A percentile compares a stretch with the other conserved stretches of the same genome.
Conservation (phyloP, 2,888 invertebrate genomes). For the Apamea crenata region DNA sequence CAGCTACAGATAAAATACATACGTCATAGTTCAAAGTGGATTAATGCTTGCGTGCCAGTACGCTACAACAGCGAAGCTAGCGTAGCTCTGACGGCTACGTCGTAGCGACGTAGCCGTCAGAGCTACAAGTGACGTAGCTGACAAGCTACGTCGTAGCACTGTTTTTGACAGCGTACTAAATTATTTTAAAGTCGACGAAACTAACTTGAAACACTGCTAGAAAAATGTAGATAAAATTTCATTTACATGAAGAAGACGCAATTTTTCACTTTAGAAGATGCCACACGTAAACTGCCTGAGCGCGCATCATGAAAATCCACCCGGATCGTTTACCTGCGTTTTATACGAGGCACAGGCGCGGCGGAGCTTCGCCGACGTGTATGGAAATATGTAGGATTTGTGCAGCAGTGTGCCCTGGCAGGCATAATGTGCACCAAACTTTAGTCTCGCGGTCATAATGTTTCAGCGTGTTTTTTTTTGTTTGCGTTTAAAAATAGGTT, state of each 20-base stretch:
- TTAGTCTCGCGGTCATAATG: conserved; percentile 14
- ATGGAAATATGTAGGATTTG: conserved; percentile 50
- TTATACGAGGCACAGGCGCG: conserved; percentile 34
- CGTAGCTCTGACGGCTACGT: conserved; percentile 11
- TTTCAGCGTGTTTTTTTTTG: conserved; percentile 3
- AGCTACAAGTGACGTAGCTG: too few relatives aligned
- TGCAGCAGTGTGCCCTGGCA: conserved; percentile 18
- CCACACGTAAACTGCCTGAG: conserved; percentile 26
- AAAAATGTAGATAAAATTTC: conserved; percentile 1
- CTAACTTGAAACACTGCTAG: not conserved
- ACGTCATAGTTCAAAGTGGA: not conserved
- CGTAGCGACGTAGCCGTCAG: too few relatives aligned
- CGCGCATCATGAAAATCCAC: conserved; percentile 48
- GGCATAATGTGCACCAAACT: conserved; percentile 24
- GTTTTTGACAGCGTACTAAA: too few relatives aligned
- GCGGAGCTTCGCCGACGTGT: conserved; percentile 28
- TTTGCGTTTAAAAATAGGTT: not conserved
- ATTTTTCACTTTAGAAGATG: conserved; percentile 46
- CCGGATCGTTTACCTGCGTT: conserved; percentile 45
- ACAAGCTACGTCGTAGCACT: conserved; percentile 3
- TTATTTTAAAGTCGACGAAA: too few relatives aligned
- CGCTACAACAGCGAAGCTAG: not conserved
- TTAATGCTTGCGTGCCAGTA: not conserved
- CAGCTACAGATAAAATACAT: not conserved
- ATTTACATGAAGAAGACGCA: conserved; percentile 26